Evolutionary conservation across 2,113 vertebrate species (phyloP).

Genomic region (Hemiprocne comata): DNA sequence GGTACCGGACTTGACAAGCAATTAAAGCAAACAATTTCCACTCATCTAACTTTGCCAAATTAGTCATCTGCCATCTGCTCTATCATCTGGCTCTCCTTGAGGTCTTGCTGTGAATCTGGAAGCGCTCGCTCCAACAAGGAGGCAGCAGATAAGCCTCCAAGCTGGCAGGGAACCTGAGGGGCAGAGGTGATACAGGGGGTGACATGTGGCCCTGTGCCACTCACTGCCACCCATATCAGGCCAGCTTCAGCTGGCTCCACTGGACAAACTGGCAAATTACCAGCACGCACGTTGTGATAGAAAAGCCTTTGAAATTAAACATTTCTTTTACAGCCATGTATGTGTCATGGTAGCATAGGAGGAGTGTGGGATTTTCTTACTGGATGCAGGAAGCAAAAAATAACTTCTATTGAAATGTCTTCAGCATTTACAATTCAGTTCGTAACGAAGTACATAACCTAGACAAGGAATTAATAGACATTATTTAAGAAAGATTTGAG

Average conservation of each 20-base stretch:
- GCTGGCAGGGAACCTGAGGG: conserved; percentile 44
- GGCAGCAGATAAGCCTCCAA: conserved; percentile 52
- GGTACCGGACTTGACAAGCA: conserved; percentile 88
- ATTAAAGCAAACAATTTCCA: conserved; percentile 91
- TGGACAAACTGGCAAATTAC: neutral
- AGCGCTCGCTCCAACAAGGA: conserved; percentile 41
- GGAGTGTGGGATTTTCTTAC: neutral
- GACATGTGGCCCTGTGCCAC: neutral
- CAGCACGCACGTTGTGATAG: rapidly evolving
- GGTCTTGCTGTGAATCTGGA: conserved; percentile 79
- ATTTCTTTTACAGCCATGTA: neutral
- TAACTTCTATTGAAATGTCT: neutral
- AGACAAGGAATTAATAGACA: neutral
- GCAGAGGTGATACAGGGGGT: neutral
- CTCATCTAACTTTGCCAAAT: conserved; percentile 85
- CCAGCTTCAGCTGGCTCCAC: neutral
- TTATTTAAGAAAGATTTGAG: neutral
- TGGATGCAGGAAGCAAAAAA: neutral
- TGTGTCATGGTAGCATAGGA: neutral
- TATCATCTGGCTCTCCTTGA: conserved; percentile 83
- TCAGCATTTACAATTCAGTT: neutral
- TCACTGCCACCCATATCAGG: neutral
- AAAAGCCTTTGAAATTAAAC: neutral
- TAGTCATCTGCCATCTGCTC: conserved; percentile 89
- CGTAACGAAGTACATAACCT: neutral